phyloP scores from a whole-genome alignment of 2,113 vertebrate genomes.

The Lathamus discolor region DNA sequence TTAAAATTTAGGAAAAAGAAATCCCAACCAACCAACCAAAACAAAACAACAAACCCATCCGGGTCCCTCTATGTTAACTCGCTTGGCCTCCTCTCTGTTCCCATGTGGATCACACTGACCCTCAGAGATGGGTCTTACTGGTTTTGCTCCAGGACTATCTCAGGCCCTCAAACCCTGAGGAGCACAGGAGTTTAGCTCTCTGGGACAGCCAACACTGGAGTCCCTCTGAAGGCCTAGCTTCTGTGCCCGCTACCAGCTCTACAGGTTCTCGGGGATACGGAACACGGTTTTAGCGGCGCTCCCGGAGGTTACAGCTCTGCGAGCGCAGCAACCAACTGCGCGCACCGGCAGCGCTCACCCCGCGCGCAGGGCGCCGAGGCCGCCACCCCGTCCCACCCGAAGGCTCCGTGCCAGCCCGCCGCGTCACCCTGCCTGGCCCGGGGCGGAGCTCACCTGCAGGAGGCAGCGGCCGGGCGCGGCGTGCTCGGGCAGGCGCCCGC shows the following conservation, averaged over 20 bases:
- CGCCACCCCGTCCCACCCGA: neutral
- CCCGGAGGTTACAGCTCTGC: accelerated
- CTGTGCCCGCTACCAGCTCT: accelerated
- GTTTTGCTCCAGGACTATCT: neutral
- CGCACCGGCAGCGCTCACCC: accelerated
- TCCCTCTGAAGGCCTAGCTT: accelerated
- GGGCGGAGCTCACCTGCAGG: conserved; percentile 80
- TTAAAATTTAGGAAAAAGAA: neutral
- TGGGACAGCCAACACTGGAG: accelerated
- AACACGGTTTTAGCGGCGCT: accelerated
- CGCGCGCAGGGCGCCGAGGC: too few relatives aligned
- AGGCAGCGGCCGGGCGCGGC: conserved; percentile 76
- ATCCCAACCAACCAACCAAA: neutral
- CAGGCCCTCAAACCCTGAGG: accelerated
- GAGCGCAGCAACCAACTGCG: accelerated
- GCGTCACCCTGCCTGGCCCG: too few relatives aligned
- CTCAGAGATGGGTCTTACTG: accelerated
- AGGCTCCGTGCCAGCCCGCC: neutral
- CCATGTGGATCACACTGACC: accelerated
- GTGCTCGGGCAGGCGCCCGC: conserved; percentile 81
- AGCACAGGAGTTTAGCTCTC: neutral
- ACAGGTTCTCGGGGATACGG: accelerated
- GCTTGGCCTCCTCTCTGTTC: neutral
- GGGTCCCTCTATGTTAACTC: too few relatives aligned
- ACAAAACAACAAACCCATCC: neutral